phyloP scores from a whole-genome alignment of 2,113 vertebrate genomes.

The Cryptoleucopteryx plumbea region DNA sequence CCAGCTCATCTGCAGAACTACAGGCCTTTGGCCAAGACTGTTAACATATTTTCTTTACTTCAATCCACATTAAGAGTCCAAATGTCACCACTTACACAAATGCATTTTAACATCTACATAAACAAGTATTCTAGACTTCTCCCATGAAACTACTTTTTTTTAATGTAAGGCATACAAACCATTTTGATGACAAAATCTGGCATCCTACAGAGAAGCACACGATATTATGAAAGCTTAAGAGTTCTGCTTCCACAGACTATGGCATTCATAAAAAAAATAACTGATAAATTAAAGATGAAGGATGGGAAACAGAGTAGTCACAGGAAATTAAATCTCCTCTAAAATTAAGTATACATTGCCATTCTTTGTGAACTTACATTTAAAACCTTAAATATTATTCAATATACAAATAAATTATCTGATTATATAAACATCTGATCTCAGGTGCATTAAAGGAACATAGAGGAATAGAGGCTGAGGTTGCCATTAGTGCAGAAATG shows the following conservation, averaged over 20 bases:
- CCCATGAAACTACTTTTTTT: background rate
- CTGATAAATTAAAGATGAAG: background rate
- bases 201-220: fast-evolving
- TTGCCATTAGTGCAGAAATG: background rate
- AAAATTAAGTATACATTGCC: background rate
- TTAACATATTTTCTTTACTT: background rate
- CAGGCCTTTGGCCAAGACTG: background rate
- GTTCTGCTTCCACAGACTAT: background rate
- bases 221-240: background rate
- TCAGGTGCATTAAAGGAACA: background rate
- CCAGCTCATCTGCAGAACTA: background rate
- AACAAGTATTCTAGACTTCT: background rate
- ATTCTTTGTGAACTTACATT: background rate
- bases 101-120: background rate
- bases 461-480: background rate
- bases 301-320: background rate
- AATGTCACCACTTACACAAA: background rate
- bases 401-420: background rate
- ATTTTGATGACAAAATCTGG: background rate
- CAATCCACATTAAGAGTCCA: background rate
- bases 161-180: background rate
- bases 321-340: background rate
- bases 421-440: background rate
- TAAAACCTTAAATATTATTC: background rate
- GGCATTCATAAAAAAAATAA: background rate